Conservation (phyloP, 2,888 invertebrate species). For the Papilio protenor region DNA sequence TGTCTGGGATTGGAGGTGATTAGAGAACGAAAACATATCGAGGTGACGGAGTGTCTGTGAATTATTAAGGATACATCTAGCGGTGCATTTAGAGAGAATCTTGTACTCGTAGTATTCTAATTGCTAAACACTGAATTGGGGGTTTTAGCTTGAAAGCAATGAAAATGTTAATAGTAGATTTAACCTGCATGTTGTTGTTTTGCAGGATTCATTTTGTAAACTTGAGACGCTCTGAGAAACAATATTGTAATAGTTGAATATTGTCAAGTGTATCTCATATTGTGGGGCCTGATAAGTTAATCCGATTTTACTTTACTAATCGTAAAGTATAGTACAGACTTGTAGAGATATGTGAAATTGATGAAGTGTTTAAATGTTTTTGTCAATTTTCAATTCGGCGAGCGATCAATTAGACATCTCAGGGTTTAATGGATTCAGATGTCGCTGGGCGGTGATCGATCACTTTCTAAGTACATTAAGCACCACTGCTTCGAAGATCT, state of each 20-base stretch:
- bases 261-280: too few species aligned
- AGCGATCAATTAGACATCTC: slow-evolving; percentile 77
- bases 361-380: slow-evolving; percentile 53
- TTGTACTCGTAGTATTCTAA: background rate
- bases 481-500: slow-evolving; percentile 66
- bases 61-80: slow-evolving; percentile 31
- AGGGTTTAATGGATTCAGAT: slow-evolving; percentile 78
- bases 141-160: background rate
- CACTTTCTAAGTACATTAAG: slow-evolving; percentile 78
- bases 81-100: background rate
- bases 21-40: slow-evolving; percentile 39
- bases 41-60: slow-evolving; percentile 21
- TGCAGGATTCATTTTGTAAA: background rate
- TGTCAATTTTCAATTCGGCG: slow-evolving; percentile 76
- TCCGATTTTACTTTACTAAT: too few species aligned
- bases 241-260: too few species aligned
- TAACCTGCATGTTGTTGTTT: background rate
- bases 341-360: background rate
- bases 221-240: too few species aligned
- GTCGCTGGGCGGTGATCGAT: slow-evolving; percentile 76
- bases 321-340: too few species aligned
- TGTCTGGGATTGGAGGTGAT: slow-evolving; percentile 41
- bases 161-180: background rate
- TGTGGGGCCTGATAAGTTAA: too few species aligned
- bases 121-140: background rate